Conservation (phyloP, 1,140 invertebrate species). For the Atta texana region DNA sequence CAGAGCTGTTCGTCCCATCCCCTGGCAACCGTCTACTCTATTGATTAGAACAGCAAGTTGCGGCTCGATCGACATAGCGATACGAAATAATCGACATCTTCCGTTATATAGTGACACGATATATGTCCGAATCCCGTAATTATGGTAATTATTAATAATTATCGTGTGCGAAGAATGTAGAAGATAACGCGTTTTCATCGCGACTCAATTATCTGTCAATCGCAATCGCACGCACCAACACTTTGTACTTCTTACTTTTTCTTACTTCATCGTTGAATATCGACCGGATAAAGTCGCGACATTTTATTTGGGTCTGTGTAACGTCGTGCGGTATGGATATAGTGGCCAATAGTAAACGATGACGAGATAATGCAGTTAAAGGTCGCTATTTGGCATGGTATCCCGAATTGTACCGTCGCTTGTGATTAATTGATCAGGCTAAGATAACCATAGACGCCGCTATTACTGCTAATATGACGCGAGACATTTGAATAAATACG, state of each 20-base stretch:
- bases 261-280: background rate
- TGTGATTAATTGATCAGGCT: slow-evolving; percentile 47
- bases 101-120: slow-evolving; percentile 10
- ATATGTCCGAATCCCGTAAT: background rate
- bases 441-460: slow-evolving; percentile 45
- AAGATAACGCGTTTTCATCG: slow-evolving; percentile 48
- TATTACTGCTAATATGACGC: slow-evolving; percentile 38
- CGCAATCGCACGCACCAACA: background rate
- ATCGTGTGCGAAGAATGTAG: background rate
- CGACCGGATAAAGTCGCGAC: slow-evolving; percentile 41
- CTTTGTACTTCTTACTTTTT: background rate
- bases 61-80: slow-evolving; percentile 61
- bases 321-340: slow-evolving; percentile 44
- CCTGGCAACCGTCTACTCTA: slow-evolving; percentile 72
- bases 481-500: slow-evolving; percentile 59
- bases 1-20: slow-evolving; percentile 62
- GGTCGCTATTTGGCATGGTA: slow-evolving; percentile 52
- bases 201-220: slow-evolving; percentile 36
- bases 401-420: slow-evolving; percentile 42
- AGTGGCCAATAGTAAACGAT: slow-evolving; percentile 53
- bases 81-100: slow-evolving; percentile 72
- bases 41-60: slow-evolving; percentile 74
- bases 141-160: slow-evolving; percentile 36
- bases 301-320: slow-evolving; percentile 45
- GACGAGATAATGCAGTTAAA: slow-evolving; percentile 48